A percentile compares a stretch with the other conserved stretches of the same genome.
Evolutionary conservation across 92 coral and sea anemone genomes (phyloP).

Genomic region (Actinostola sp.): DNA sequence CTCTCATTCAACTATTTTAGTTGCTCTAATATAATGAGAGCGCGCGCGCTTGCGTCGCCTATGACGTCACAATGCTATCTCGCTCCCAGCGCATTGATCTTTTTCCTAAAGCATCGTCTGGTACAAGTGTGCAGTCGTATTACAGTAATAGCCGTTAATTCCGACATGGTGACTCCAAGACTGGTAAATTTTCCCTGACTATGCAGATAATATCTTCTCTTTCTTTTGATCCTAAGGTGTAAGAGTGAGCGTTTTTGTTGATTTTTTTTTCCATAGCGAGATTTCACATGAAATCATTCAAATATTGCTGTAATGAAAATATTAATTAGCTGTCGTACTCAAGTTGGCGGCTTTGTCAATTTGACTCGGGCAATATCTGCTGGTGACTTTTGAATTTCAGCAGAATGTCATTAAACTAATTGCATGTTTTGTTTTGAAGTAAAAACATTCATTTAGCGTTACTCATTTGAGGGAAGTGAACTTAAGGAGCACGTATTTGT

Average conservation of each 20-base stretch:
- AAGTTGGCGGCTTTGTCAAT: too few species aligned
- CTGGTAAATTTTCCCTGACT: background rate
- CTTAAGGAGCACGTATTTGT: background rate
- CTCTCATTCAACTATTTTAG: background rate
- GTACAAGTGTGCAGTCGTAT: background rate
- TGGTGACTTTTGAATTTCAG: too few species aligned
- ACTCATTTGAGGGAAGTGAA: too few species aligned
- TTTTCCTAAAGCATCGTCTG: background rate
- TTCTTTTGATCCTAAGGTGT: too few species aligned
- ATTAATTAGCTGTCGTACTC: too few species aligned
- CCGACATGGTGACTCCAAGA: background rate
- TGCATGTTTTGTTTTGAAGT: background rate
- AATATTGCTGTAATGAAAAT: background rate
- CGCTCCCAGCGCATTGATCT: background rate
- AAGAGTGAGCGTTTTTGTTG: background rate
- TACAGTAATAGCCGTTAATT: background rate
- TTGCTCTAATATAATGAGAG: background rate
- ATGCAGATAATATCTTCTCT: too few species aligned
- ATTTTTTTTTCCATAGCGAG: background rate
- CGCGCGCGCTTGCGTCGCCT: constrained; percentile 3
- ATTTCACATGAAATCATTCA: background rate
- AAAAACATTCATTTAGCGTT: background rate
- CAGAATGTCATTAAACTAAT: too few species aligned
- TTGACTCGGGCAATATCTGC: too few species aligned
- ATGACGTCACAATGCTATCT: constrained; percentile 8